Base-by-base conservation (phyloP, 1,140 invertebrate species). In the Prorops nasuta region DNA sequence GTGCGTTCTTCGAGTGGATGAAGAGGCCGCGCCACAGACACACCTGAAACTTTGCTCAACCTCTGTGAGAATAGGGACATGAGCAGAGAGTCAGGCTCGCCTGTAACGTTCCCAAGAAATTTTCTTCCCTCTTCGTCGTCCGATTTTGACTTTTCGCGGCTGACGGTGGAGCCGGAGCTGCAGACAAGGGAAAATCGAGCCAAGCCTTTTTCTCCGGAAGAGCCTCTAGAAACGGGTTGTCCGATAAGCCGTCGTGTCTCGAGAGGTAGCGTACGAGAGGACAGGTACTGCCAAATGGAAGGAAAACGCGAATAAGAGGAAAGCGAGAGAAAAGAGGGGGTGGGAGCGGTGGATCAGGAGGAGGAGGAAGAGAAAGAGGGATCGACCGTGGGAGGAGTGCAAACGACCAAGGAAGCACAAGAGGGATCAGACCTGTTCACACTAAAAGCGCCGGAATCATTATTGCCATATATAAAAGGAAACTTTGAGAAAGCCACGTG, bases 1-100 rank as follows among this genome's bases (percentile, higher is more conserved):
- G 18, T 37, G 36, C 36, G 2, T 24, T 47, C 7, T n/a, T 15
- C 24, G 3, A 14, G 44, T 34, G 46, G 51, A 50, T 32, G 46
- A 36, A 54, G 60, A 54, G 52, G 45, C 20, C 45, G 43, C 39
- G 57, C 46, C 58, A 63, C 71, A 51, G 66, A 72, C 71, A 71
- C 70, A 74, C 72, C 72, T 73, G 72, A 75, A 75, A 75, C 71
- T 75, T 75, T 75, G 72, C 72, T 74, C 72, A 75, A 69, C 72
- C 72, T 69, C 40, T 31, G 41, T 36, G 10, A 41, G 51, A 31
- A 52, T 64, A 70, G 64, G 71, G 72, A 71, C 59, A 63, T 44
- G 72, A 74, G 72, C 72, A 75, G 72, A 62, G 72, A 74, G 63
- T 75, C 72, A 75, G 72, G 72, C 72, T 69, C 71, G 64, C 50